phyloP scores from a whole-genome alignment of 2,113 vertebrate species.

The Turnix velox region DNA sequence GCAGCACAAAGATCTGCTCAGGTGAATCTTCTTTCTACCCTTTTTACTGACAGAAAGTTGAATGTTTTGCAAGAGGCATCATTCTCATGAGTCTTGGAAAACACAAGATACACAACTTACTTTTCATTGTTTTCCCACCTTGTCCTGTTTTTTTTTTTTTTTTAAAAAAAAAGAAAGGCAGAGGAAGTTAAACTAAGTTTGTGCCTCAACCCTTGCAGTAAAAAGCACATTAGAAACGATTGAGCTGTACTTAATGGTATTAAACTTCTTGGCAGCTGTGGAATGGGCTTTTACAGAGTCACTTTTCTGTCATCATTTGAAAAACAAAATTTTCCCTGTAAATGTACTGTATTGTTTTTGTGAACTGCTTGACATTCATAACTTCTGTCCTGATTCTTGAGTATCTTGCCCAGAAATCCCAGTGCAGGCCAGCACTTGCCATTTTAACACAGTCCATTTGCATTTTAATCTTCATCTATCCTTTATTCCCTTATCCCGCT shows the following conservation, averaged over 20 bases:
- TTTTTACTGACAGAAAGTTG: background rate
- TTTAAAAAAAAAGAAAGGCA: background rate
- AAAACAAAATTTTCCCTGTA: background rate
- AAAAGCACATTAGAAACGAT: background rate
- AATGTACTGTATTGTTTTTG: background rate
- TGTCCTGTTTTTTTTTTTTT: background rate
- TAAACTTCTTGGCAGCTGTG: background rate
- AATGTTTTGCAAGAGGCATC: background rate
- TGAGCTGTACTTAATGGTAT: background rate
- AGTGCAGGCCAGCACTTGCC: background rate
- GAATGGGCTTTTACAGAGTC: background rate
- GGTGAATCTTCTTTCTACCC: background rate
- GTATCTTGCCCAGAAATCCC: background rate
- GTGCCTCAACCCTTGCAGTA: background rate
- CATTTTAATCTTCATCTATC: background rate
- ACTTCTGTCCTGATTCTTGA: background rate
- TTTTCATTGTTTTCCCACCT: background rate
- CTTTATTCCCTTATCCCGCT: background rate
- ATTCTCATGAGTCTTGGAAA: background rate
- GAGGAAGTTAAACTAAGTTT: background rate
- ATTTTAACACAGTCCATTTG: background rate
- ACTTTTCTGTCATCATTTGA: background rate
- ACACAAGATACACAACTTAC: background rate
- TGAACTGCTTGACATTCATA: background rate
- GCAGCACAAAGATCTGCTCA: background rate